Evolutionary conservation across 2,888 invertebrate genomes (phyloP).

Genomic region (Micoletzkya japonica): DNA sequence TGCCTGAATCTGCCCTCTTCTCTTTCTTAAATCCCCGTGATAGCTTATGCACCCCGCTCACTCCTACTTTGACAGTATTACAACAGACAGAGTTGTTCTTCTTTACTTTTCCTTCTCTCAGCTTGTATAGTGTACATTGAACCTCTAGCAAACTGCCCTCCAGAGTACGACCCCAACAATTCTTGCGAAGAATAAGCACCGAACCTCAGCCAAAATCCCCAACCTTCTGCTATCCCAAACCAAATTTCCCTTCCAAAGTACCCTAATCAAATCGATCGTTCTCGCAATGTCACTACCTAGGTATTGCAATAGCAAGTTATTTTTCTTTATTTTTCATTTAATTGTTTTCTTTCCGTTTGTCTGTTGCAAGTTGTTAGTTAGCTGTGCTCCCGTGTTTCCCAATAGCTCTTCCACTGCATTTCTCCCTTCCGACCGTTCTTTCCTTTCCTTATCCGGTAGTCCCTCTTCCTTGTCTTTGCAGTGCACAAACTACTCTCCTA

Average conservation of each 20-base stretch:
- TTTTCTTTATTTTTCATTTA: no score
- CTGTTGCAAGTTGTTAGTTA: no score
- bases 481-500: background rate
- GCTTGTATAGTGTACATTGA: conserved; percentile 3
- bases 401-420: no score
- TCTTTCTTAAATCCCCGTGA: background rate
- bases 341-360: no score
- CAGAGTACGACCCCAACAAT: background rate
- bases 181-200: conserved; percentile 4
- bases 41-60: background rate
- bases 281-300: background rate
- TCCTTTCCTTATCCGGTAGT: background rate
- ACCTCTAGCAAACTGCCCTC: background rate
- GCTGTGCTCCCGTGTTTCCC: no score
- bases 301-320: background rate
- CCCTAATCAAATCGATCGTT: background rate
- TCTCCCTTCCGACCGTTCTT: background rate
- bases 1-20: no score
- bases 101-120: no score
- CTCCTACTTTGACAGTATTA: no score
- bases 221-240: no score
- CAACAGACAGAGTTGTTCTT: no score
- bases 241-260: background rate
- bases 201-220: no score
- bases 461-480: background rate